These are phyloP conservation scores for Cichladusa arquata DNA, from an alignment of 2,113 vertebrate genomes.

Conservation along the genomic window DNA sequence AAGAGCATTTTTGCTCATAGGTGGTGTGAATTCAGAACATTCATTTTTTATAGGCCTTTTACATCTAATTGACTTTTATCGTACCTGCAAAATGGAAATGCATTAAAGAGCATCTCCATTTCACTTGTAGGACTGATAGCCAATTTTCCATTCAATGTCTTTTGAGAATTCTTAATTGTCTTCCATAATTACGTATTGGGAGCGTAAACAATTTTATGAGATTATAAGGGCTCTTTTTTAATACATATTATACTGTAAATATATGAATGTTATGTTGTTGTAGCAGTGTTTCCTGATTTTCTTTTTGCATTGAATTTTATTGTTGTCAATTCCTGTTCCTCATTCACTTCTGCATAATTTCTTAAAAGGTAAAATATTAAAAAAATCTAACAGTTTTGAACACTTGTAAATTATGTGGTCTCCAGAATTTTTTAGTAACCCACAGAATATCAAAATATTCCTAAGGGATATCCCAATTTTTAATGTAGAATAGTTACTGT, in stretches of 20 bases:
- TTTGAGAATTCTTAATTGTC: neutral
- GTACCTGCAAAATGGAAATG: neutral
- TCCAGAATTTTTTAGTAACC: neutral
- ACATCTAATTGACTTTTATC: neutral
- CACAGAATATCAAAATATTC: neutral
- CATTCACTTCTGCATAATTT: neutral
- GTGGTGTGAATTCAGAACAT: neutral
- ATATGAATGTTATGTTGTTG: neutral
- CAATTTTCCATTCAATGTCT: neutral
- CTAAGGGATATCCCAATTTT: neutral
- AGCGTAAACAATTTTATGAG: neutral
- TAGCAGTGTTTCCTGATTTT: neutral
- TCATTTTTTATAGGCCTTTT: conserved; percentile 7
- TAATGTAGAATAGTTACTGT: neutral
- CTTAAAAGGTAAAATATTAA: neutral
- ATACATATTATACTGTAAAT: neutral
- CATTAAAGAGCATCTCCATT: neutral
- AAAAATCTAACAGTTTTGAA: neutral
- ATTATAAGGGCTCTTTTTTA: neutral
- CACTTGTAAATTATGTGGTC: neutral
- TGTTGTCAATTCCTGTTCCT: neutral
- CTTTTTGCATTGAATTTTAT: neutral
- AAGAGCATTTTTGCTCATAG: neutral
- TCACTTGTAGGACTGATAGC: neutral
- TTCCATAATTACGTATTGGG: neutral